Evolutionary conservation across 2,888 invertebrate genomes (phyloP), one percentile per base, ranked within the genome.

Genomic region (Gisinianus flammeolus): DNA sequence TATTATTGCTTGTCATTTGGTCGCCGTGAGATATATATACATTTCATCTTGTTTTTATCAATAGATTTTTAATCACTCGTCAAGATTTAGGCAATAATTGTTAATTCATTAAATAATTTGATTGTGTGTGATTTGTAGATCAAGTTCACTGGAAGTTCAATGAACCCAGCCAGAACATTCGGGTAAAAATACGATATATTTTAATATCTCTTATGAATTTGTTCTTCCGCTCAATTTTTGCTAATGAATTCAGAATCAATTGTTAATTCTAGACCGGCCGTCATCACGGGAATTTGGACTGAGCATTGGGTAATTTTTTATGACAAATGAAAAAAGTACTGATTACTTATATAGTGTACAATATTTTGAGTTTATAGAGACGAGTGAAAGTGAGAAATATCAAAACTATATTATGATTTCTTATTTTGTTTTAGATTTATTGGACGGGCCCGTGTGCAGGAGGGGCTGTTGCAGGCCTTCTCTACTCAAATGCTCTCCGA

Each of bases 1-100:
- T 0, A 94, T 97, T 70, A 91, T 93, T 0, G 89, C 95, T 80
- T 94, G 95, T 8, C 97, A 97, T 87, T 89, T 97, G 85, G 91
- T 93, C 73, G 93, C 93, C 12, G 95, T 97, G 87, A 91, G 93
- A 31, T 44, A 19, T 22, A 19, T 28, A 31, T 22, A n/a, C n/a
- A n/a, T n/a, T n/a, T n/a, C n/a, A n/a, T n/a, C n/a, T n/a, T n/a
- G n/a, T n/a, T n/a, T n/a, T 30, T 6, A 19, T 66, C 24, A 28
- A 66, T n/a, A n/a, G n/a, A 66, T 31, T 30, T 24, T 68, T 35
- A 68, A 31, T 31, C n/a, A 2, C 19, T 70, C 12, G 24, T 28
- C 56, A n/a, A n/a, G n/a, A n/a, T n/a, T n/a, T n/a, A n/a, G n/a
- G n/a, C n/a, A n/a, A n/a, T n/a, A n/a, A 12, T 71, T 54, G 10